Percentiles rank a stretch among this genome's conserved stretches.
These are phyloP conservation scores for Boloria selene DNA, from an alignment of 2,888 invertebrate species.

Conservation along the genomic window DNA sequence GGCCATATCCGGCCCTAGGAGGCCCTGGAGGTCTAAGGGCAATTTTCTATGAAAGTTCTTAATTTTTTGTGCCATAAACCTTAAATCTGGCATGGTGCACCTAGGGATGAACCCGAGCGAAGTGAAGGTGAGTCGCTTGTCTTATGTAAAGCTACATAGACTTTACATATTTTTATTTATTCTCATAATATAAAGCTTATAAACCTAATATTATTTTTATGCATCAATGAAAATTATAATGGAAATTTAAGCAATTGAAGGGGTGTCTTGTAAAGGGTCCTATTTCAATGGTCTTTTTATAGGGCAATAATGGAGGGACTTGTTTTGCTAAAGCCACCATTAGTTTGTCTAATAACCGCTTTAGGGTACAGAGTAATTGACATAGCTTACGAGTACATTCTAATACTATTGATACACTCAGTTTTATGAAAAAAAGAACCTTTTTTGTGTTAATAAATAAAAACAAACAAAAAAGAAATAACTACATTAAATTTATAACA, in stretches of 20 bases:
- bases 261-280: conserved; percentile 58
- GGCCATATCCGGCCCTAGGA: no score
- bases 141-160: no score
- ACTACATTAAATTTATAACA: no score
- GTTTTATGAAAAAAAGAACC: no score
- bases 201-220: conserved; percentile 32
- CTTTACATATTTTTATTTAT: neutral
- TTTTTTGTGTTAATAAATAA: no score
- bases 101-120: no score
- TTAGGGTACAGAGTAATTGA: conserved; percentile 43
- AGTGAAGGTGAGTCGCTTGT: no score
- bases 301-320: conserved; percentile 59
- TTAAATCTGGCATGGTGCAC: no score
- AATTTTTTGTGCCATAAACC: no score
- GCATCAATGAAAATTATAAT: conserved; percentile 59
- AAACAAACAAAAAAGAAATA: no score
- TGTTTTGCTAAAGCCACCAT: conserved; percentile 71
- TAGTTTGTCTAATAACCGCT: conserved; percentile 67
- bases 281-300: conserved; percentile 71
- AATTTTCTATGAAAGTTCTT: no score
- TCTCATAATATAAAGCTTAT: conserved; percentile 23
- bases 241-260: conserved; percentile 68
- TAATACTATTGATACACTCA: neutral
- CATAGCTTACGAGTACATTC: conserved; percentile 11
- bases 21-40: no score